Conservation (phyloP, 2,113 vertebrate species). For the Herpetotheres cachinnans region DNA sequence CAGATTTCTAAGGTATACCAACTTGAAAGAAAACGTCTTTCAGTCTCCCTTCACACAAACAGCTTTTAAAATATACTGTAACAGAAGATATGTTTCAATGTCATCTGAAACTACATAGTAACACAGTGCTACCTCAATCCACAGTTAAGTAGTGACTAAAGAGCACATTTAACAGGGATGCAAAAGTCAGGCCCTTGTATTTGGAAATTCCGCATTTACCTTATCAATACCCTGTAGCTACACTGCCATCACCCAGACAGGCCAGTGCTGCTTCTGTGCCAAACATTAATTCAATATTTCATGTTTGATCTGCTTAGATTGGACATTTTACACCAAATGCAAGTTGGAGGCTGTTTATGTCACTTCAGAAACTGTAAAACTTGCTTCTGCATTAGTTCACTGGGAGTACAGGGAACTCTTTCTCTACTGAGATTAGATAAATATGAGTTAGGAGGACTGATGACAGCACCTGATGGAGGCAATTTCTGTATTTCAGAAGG, state of each 20-base stretch:
- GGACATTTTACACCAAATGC: not conserved
- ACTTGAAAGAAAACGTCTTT: not conserved
- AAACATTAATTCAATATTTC: not conserved
- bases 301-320: not conserved
- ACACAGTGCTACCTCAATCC: not conserved
- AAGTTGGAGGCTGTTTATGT: not conserved
- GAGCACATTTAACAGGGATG: not conserved
- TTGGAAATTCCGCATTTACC: not conserved
- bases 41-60: not conserved
- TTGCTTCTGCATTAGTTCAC: not conserved
- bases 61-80: not conserved
- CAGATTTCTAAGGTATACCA: not conserved
- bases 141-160: not conserved
- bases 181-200: not conserved
- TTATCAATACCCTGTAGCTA: not conserved
- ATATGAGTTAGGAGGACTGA: not conserved
- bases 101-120: not conserved
- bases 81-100: not conserved
- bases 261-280: not conserved
- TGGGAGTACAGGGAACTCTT: not conserved
- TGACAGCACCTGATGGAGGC: not conserved
- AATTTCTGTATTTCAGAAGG: not conserved
- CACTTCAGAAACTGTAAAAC: not conserved
- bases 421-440: not conserved
- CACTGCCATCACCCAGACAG: not conserved